Percentiles rank a stretch among this genome's conserved stretches.
Evolutionary conservation across 1,140 invertebrate species (phyloP).

Genomic region (Bombus sylvicola): DNA sequence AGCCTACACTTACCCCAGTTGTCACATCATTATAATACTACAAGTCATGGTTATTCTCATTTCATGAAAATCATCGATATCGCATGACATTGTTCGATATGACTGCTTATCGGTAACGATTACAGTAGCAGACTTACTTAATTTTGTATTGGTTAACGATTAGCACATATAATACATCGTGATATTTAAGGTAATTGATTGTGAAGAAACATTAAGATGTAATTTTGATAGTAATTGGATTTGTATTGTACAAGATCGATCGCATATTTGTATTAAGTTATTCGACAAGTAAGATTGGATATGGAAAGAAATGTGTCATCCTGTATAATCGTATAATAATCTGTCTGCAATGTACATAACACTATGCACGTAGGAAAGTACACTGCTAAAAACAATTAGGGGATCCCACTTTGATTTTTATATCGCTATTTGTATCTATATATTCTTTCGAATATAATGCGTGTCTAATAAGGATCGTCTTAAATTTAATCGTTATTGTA

Average conservation of each 20-base stretch:
- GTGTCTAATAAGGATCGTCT: too few relatives aligned
- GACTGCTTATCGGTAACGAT: slow-evolving; percentile 22
- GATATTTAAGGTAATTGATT: neutral
- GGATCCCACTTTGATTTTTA: neutral
- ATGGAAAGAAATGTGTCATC: neutral
- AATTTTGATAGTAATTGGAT: neutral
- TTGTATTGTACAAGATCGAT: neutral
- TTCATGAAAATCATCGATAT: neutral
- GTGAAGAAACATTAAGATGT: too few relatives aligned
- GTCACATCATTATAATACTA: neutral
- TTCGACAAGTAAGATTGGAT: neutral
- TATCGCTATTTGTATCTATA: neutral
- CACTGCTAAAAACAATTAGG: neutral
- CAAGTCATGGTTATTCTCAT: neutral
- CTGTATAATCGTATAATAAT: neutral
- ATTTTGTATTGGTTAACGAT: slow-evolving; percentile 1
- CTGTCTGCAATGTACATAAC: neutral
- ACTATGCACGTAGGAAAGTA: too few relatives aligned
- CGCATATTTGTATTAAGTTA: neutral
- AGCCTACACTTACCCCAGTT: neutral
- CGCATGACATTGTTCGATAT: neutral
- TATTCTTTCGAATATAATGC: too few relatives aligned
- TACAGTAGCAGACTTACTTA: slow-evolving; percentile 62
- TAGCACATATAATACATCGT: neutral
- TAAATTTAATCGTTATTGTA: neutral